Evolutionary conservation across 1,140 invertebrate genomes (phyloP).

Genomic region (Drosophila pectinifera): DNA sequence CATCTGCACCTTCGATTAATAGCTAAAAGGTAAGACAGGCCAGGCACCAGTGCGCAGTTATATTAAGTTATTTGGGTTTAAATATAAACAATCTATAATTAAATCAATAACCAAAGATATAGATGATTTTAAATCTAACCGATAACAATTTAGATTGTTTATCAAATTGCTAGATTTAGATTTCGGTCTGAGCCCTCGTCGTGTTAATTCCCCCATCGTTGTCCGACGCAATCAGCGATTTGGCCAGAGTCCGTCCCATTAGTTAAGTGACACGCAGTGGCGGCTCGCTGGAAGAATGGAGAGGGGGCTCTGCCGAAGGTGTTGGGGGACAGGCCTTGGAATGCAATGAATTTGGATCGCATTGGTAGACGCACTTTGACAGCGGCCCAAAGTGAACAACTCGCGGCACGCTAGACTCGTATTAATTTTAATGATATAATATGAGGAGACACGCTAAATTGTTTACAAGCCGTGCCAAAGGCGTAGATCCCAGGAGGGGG

Average conservation of each 20-base stretch:
- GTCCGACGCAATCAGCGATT: slow-evolving; percentile 33
- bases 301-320: neutral
- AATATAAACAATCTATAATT: too few species aligned
- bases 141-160: too few species aligned
- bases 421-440: slow-evolving; percentile 84
- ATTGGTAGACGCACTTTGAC: slow-evolving; percentile 60
- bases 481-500: slow-evolving; percentile 13
- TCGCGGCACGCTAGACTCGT: slow-evolving; percentile 74
- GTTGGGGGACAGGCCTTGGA: neutral
- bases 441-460: slow-evolving; percentile 81
- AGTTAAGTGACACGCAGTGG: slow-evolving; percentile 51
- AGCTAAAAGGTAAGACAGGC: neutral
- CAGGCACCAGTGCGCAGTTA: too few species aligned
- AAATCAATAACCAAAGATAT: too few species aligned
- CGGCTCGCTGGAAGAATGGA: neutral
- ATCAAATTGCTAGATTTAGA: too few species aligned
- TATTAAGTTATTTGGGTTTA: too few species aligned
- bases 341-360: slow-evolving; percentile 21
- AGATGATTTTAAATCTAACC: too few species aligned
- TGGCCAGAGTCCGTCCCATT: slow-evolving; percentile 50
- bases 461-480: slow-evolving; percentile 66
- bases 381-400: slow-evolving; percentile 51
- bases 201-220: slow-evolving; percentile 18
- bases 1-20: neutral
- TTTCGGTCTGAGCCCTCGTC: slow-evolving; percentile 1